These are phyloP conservation scores for Gibbula magus DNA, from an alignment of 2,888 invertebrate species.

Conservation along the genomic window DNA sequence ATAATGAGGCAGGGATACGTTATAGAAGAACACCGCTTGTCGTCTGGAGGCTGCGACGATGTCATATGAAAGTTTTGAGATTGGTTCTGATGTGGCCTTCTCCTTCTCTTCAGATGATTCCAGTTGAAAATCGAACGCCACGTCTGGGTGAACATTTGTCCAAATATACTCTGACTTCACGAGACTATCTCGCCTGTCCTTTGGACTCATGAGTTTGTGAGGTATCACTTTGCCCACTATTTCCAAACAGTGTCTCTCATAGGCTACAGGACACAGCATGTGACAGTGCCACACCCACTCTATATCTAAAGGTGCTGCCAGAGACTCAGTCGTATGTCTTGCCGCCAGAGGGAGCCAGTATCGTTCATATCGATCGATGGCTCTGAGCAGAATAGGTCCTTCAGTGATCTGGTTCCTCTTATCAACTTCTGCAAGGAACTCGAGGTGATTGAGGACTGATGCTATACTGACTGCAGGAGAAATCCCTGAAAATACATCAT, in stretches of 20 bases:
- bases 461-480: no score
- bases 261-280: conserved; percentile 72
- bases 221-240: conserved; percentile 71
- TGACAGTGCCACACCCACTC: conserved; percentile 78
- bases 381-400: conserved; percentile 71
- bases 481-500: no score
- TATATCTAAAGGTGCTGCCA: conserved; percentile 77
- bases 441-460: conserved; percentile 51
- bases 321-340: conserved; percentile 58
- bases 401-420: conserved; percentile 60
- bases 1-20: conserved; percentile 77
- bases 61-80: conserved; percentile 65
- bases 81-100: no score
- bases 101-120: neutral
- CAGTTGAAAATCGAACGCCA: conserved; percentile 48
- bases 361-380: conserved; percentile 76
- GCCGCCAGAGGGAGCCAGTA: conserved; percentile 76
- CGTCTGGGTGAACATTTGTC: conserved; percentile 46
- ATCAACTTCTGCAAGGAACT: conserved; percentile 63
- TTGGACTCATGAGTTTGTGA: conserved; percentile 72
- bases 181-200: conserved; percentile 61
- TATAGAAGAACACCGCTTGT: conserved; percentile 76
- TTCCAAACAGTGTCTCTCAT: conserved; percentile 66
- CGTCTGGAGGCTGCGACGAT: conserved; percentile 74
- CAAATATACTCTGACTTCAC: conserved; percentile 64